Evolutionary conservation across 2,888 invertebrate genomes (phyloP).

Genomic region (Chymomyza fuscimana): DNA sequence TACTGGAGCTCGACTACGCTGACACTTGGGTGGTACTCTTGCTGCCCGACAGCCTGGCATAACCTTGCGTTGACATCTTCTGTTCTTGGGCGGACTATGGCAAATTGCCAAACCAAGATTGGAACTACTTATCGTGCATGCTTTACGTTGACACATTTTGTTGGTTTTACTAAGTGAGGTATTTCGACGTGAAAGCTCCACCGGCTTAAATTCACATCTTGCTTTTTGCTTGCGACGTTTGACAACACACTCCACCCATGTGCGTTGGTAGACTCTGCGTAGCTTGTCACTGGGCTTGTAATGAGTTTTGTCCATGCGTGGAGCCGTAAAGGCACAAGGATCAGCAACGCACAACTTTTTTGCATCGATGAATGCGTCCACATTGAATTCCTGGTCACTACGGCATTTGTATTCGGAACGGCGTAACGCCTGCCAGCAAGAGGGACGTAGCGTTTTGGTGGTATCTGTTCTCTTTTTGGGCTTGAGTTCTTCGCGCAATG

Average conservation of each 20-base stretch:
- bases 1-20: neutral
- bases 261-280: constrained; percentile 47
- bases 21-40: constrained; percentile 19
- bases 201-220: constrained; percentile 33
- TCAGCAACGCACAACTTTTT: constrained; percentile 26
- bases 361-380: constrained; percentile 37
- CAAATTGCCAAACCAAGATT: constrained; percentile 24
- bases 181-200: constrained; percentile 16
- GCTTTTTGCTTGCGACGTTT: constrained; percentile 40
- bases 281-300: constrained; percentile 53
- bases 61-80: constrained; percentile 31
- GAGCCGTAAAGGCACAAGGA: constrained; percentile 29
- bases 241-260: constrained; percentile 55
- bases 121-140: neutral
- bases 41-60: constrained; percentile 38
- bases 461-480: constrained; percentile 13
- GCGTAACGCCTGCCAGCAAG: constrained; percentile 56
- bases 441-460: constrained; percentile 10
- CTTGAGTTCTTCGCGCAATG: constrained; percentile 16
- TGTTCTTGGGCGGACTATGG: neutral
- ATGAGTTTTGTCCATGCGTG: constrained; percentile 30
- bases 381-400: constrained; percentile 48
- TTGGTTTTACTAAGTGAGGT: too few relatives aligned
- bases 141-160: neutral
- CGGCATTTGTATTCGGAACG: constrained; percentile 62